Base-by-base conservation (phyloP, 2,797 vertebrate genomes). In the Atherinosoma microstoma region DNA sequence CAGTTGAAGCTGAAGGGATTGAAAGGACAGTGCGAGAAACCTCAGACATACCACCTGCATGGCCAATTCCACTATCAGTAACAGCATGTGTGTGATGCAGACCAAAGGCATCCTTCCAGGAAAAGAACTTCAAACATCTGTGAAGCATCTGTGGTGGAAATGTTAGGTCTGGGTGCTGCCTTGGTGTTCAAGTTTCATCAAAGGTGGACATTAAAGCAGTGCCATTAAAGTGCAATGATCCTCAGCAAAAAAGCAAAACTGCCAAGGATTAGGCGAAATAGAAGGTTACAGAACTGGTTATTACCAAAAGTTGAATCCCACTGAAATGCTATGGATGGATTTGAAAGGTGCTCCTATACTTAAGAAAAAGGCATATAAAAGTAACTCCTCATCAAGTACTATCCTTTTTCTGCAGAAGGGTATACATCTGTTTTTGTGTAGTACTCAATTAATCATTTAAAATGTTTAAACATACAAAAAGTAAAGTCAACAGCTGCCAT, bases 21-120 rank as follows among this genome's bases (percentile, higher is more conserved):
- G 4, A 13, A 47, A 13, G 18, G 20, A 30, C 18, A 51, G 49
- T 11, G 10, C 58, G 11, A 27, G 13, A 22, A 20, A 29, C 18
- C 1, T 4, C 45, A 32, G 24, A 32, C 11, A 32, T 65, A 9
- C 29, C 11, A 54, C 15, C 13, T 10, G 40, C 27, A 45, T 10
- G 2, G 29, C 32, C 13, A 4, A 16, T 56, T 40, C 24, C 9
- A 11, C n/a, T 36, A 38, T 20, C 60, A 51, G 40, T 34, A 32
- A 11, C 20, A 69, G 7, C 45, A 47, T 2, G 35, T 24, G 13
- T 45, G 27, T 63, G 32, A 36, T 51, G 15, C 32, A 49, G 32
- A 75, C 20, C 58, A 75, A 57, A 36, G 22, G 40, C 22, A 53
- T 59, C 34, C 59, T 66, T 60, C 32, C n/a, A 32, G 20, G 29